phyloP scores from a whole-genome alignment of 2,113 vertebrate species.

The Micronycteris hirsuta region DNA sequence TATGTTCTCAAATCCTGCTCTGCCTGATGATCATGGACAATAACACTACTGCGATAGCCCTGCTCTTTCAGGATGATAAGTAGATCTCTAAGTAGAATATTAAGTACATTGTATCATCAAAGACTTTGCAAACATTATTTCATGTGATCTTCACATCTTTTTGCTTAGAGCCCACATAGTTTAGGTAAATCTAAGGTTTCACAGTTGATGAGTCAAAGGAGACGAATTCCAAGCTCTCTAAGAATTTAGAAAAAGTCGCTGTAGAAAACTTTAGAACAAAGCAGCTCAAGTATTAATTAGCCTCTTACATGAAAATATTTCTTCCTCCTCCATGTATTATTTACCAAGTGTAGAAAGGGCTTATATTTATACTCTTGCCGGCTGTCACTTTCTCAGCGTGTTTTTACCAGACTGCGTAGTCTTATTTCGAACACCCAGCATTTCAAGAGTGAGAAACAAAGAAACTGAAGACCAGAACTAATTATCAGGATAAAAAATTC shows the following conservation, averaged over 20 bases:
- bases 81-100: not conserved
- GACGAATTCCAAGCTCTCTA: not conserved
- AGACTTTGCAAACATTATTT: not conserved
- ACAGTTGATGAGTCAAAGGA: not conserved
- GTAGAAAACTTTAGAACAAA: not conserved
- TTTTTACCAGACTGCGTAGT: not conserved
- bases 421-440: not conserved
- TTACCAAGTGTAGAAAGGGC: not conserved
- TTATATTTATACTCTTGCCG: rapidly evolving
- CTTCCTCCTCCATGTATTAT: too few species aligned
- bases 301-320: not conserved
- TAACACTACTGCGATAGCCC: too few species aligned
- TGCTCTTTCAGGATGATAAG: too few species aligned
- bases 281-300: not conserved
- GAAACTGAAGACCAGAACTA: not conserved
- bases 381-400: not conserved
- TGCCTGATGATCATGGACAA: not conserved
- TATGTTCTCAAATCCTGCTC: not conserved
- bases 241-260: not conserved
- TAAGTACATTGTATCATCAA: not conserved
- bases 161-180: too few species aligned
- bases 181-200: not conserved
- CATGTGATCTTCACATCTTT: not conserved
- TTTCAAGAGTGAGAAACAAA: not conserved
- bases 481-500: not conserved